Evolutionary conservation across 2,888 invertebrate genomes (phyloP), one percentile per base, ranked within the genome.

Genomic region (Hipparchia sbordonii): DNA sequence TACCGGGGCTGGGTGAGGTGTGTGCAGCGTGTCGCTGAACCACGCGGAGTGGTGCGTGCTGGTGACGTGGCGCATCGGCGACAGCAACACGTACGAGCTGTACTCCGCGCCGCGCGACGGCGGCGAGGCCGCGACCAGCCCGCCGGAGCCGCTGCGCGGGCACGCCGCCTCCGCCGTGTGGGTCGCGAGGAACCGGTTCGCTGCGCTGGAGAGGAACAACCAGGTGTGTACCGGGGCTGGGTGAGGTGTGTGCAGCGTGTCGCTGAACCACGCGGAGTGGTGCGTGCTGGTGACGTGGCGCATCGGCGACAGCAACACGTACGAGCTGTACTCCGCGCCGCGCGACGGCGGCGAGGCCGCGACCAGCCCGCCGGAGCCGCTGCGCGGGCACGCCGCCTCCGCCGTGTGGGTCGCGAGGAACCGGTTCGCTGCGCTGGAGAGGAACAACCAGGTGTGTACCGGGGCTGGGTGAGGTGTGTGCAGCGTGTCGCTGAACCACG

Each of bases 111-210:
- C 98, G 4, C 96, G 97, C 69, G 97, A 97, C 67, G 94, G 94
- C 12, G 91, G 91, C 72, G 87, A 93, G 2, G 96, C 76, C 65
- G 93, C 93, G 2, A 97, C 76, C 67, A 94, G 89, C 83, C 92
- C 72, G 23, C 68, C 98, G 51, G 93, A 94, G 77, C 93, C 94
- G 0, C 80, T 86, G 33, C 94, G 99, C 9, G 97, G 98, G 0
- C 96, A 97, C 54, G 99, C 99, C 71, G 94, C 98, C 72, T 97
- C 98, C 6, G 98, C 99, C 23, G 88, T 92, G 82, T 94, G 88
- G 99, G 99, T 99, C 46, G 99, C 99, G 0, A 95, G 99, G 81
- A 99, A 99, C 91, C 94, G 99, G 70, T 99, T 99, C 92, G 99
- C 99, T 0, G 99, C 99, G 0, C 94, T 99, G 6, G 99, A 99